These are phyloP conservation scores for Odontothrips loti DNA, from an alignment of 2,888 invertebrate species.

Conservation along the genomic window DNA sequence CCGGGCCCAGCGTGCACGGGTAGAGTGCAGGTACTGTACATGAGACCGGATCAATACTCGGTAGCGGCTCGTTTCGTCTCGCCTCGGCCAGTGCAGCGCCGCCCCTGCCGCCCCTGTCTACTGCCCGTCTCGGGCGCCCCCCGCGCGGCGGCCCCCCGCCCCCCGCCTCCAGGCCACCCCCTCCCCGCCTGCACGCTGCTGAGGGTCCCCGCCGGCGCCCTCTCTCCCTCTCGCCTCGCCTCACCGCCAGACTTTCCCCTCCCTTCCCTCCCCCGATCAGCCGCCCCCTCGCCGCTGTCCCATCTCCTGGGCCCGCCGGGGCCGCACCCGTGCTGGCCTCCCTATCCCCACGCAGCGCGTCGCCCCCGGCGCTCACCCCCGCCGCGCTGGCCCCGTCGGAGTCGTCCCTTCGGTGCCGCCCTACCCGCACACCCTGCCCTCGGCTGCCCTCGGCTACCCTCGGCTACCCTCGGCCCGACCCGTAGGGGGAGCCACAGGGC, in stretches of 20 bases:
- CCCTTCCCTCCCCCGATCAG: too few relatives aligned
- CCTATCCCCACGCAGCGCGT: too few relatives aligned
- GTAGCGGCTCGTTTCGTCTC: conserved; percentile 8
- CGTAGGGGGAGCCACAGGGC: too few relatives aligned
- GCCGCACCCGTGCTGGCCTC: too few relatives aligned
- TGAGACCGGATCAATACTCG: conserved; percentile 19
- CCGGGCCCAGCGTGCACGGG: not conserved
- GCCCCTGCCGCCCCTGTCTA: not conserved
- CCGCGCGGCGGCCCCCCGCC: not conserved
- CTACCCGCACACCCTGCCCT: not conserved
- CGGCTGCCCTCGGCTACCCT: not conserved
- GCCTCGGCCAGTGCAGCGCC: conserved; percentile 17
- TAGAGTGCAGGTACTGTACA: conserved; percentile 18
- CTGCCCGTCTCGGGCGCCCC: conserved; percentile 13
- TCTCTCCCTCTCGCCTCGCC: too few relatives aligned
- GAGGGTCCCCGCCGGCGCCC: too few relatives aligned
- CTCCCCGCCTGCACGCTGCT: too few relatives aligned
- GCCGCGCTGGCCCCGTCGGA: not conserved
- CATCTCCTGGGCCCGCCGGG: too few relatives aligned
- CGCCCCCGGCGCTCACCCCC: too few relatives aligned
- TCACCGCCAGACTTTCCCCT: too few relatives aligned
- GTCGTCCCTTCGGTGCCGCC: not conserved
- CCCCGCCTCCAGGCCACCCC: not conserved
- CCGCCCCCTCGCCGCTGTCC: too few relatives aligned
- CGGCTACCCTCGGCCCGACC: too few relatives aligned